Evolutionary conservation across 2,888 invertebrate species (phyloP), one percentile per base, ranked within the genome.

Genomic region (Helicoverpa assulta): DNA sequence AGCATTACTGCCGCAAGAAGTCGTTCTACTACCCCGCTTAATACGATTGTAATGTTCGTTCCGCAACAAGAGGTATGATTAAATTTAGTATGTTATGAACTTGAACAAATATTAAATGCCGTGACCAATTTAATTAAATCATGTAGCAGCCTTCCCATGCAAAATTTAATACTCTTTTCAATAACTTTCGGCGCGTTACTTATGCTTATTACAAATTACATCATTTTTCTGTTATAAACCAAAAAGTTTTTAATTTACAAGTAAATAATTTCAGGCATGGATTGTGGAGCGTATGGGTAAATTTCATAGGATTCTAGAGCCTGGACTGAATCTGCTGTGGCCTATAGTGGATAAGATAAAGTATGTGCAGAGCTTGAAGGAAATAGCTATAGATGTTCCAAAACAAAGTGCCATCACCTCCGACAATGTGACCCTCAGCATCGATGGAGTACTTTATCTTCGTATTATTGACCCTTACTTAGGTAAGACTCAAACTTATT

Each of bases 311-410:
- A 98, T 99, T 83, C 95, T 99, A 66, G 98, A 99, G 66, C 99
- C 99, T 14, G 99, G 99, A 1, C 94, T 99, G 50, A 99, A 99
- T 91, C 89, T 99, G 61, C 94, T 99, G 16, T 96, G 99, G 86
- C 99, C 99, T 0, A 93, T 99, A 69, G 96, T 99, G 56, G 99
- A 99, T 91, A 97, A 96, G 90, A 97, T 99, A 29, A 99, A 98
- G 94, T 99, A 99, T 96, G 99, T 99, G 16, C 99, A 99, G 93
- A 99, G 99, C 92, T 94, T 99, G 52, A 99, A 99, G 92, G 99
- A 99, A 98, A 98, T 99, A 83, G 99, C 99, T 0, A 99, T 99
- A 86, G 99, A 99, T 95, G 99, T 99, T 66, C 99, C 99, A 0
- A 98, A 99, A 91, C 99, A 99, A 93, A 99, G 99, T 92, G 99